Evolutionary conservation across 2,113 vertebrate species (phyloP).

Genomic region (Passer montanus): DNA sequence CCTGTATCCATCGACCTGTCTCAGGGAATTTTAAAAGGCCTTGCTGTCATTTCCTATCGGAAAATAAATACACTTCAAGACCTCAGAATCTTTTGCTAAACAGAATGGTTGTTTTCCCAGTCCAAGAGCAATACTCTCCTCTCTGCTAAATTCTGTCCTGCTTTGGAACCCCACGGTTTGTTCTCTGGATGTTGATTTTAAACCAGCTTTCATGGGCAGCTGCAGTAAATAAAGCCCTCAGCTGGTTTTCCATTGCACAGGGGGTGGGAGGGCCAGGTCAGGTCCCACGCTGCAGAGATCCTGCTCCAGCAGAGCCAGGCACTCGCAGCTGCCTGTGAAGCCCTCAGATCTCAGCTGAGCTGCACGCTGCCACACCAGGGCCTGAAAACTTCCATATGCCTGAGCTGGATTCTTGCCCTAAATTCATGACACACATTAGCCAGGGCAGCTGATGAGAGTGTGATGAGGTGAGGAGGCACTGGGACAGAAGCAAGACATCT

Average conservation of each 20-base stretch:
- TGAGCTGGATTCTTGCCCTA: not conserved
- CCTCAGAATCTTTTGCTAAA: constrained; percentile 20
- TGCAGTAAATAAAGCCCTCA: constrained; percentile 27
- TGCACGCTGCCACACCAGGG: not conserved
- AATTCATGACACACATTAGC: not conserved
- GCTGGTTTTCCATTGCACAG: not conserved
- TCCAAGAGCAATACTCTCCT: constrained; percentile 51
- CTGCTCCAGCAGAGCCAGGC: constrained; percentile 19
- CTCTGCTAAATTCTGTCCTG: not conserved
- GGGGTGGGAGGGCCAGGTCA: constrained; percentile 12
- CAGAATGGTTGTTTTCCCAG: constrained; percentile 3
- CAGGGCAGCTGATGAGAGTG: not conserved
- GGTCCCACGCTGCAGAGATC: not conserved
- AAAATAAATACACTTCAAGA: constrained; percentile 59
- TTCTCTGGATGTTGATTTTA: constrained; percentile 37
- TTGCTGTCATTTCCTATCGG: not conserved
- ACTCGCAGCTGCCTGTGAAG: not conserved
- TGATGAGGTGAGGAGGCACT: not conserved
- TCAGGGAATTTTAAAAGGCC: not conserved
- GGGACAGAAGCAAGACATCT: not conserved
- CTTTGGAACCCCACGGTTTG: constrained; percentile 22
- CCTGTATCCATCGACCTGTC: not conserved
- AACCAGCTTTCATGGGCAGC: constrained; percentile 45
- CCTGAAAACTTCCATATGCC: not conserved
- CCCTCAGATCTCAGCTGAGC: constrained; percentile 17